Percentiles rank a stretch among this genome's conserved stretches.
phyloP scores from a whole-genome alignment of 2,797 vertebrate genomes.

The Sorex maritimensis region DNA sequence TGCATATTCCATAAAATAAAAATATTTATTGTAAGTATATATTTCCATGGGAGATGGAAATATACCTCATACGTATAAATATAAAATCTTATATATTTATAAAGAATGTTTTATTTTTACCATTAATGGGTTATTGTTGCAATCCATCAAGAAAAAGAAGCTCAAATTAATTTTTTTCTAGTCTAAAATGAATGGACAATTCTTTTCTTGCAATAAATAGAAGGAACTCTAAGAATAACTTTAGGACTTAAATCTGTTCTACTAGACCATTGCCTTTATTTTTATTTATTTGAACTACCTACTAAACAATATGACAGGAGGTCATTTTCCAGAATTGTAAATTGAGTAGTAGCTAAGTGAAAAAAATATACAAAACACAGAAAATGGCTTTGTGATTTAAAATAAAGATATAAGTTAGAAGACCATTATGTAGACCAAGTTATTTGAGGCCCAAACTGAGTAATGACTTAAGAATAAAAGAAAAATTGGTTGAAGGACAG shows the following conservation, averaged over 20 bases:
- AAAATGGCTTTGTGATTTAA: slow-evolving; percentile 16
- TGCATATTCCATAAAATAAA: too few relatives aligned
- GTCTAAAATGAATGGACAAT: not conserved
- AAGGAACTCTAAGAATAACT: not conserved
- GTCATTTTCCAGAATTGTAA: not conserved
- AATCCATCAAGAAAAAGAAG: not conserved
- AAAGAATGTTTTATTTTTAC: too few relatives aligned
- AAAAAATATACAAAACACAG: not conserved
- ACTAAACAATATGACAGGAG: not conserved
- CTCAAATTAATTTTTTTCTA: too few relatives aligned
- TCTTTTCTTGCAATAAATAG: not conserved
- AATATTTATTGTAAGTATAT: too few relatives aligned
- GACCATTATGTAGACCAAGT: not conserved
- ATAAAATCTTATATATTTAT: too few relatives aligned
- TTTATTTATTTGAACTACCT: not conserved
- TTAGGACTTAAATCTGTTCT: not conserved
- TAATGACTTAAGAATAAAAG: not conserved
- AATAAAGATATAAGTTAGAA: not conserved
- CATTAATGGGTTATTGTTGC: too few relatives aligned
- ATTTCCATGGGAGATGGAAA: too few relatives aligned
- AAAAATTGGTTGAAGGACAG: not conserved
- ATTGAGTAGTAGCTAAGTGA: not conserved
- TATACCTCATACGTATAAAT: too few relatives aligned
- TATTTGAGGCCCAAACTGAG: not conserved
- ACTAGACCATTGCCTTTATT: not conserved